A percentile compares a stretch with the other conserved stretches of the same genome.
phyloP scores from a whole-genome alignment of 2,113 vertebrate genomes.

The Actenoides lindsayi region DNA sequence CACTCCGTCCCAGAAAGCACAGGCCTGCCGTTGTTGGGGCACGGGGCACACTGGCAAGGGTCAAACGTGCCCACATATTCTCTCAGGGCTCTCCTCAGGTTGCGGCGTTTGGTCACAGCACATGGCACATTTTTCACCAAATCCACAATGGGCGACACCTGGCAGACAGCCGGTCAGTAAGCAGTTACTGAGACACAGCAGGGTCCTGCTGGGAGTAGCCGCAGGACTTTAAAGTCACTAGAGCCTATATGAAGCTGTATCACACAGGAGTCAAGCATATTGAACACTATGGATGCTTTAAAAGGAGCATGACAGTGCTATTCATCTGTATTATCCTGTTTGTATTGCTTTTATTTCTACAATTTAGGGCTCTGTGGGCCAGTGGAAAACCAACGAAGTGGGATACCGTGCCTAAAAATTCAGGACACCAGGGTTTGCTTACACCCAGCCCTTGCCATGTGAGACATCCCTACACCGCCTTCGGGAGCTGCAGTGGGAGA shows the following conservation, averaged over 20 bases:
- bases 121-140: conserved; percentile 86
- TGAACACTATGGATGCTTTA: background rate
- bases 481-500: too few species aligned
- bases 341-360: background rate
- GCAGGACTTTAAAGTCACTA: background rate
- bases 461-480: too few species aligned
- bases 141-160: conserved; percentile 84
- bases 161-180: background rate
- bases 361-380: background rate
- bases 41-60: conserved; percentile 84
- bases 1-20: conserved; percentile 84
- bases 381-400: background rate
- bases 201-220: rapidly evolving
- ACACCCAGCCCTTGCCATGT: too few species aligned
- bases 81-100: conserved; percentile 82
- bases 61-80: conserved; percentile 83
- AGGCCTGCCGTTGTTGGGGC: conserved; percentile 84
- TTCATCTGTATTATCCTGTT: background rate
- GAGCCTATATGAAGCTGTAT: too few species aligned
- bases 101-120: conserved; percentile 83
- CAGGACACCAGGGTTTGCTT: too few species aligned
- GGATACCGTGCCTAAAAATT: background rate
- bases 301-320: background rate
- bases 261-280: background rate
- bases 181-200: background rate